These are phyloP conservation scores for Dryocosmus kuriphilus DNA, from an alignment of 2,888 invertebrate genomes.

Conservation along the genomic window DNA sequence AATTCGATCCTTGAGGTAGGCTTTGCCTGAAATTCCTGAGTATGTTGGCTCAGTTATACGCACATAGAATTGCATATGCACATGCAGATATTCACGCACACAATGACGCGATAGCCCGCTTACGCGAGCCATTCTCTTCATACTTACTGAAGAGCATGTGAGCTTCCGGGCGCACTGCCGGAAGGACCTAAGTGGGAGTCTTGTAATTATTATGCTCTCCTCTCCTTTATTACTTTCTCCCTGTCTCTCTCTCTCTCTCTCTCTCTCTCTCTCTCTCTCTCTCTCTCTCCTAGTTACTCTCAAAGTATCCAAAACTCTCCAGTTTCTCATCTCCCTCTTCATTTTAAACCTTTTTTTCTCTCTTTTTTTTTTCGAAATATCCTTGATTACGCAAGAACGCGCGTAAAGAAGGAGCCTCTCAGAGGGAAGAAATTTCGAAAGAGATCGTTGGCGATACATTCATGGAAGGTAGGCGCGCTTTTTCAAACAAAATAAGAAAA, in stretches of 20 bases:
- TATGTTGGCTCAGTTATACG: not conserved
- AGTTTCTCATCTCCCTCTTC: conserved; percentile 38
- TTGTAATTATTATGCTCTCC: conserved; percentile 63
- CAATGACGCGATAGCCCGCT: conserved; percentile 32
- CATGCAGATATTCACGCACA: conserved; percentile 16
- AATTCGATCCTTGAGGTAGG: conserved; percentile 67
- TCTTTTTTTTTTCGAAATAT: conserved; percentile 32
- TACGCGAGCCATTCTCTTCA: conserved; percentile 45
- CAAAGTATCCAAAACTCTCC: conserved; percentile 11
- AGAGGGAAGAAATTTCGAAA: not conserved
- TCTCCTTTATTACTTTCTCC: conserved; percentile 41
- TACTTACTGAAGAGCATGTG: conserved; percentile 49
- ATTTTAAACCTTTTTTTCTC: conserved; percentile 20
- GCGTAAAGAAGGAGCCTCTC: conserved; percentile 4
- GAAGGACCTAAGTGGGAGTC: conserved; percentile 56
- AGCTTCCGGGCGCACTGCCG: conserved; percentile 59
- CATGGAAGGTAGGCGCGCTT: conserved; percentile 18
- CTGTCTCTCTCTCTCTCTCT: too few species aligned
- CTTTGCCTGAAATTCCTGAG: conserved; percentile 21
- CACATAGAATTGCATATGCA: conserved; percentile 29
- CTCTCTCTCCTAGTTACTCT: conserved; percentile 40
- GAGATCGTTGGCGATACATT: conserved; percentile 30
- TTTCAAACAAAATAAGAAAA: conserved; percentile 18
- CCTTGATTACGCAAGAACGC: conserved; percentile 41
- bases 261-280: too few species aligned